Conservation (phyloP, 1,140 invertebrate genomes). For the Lepidurus apus region DNA sequence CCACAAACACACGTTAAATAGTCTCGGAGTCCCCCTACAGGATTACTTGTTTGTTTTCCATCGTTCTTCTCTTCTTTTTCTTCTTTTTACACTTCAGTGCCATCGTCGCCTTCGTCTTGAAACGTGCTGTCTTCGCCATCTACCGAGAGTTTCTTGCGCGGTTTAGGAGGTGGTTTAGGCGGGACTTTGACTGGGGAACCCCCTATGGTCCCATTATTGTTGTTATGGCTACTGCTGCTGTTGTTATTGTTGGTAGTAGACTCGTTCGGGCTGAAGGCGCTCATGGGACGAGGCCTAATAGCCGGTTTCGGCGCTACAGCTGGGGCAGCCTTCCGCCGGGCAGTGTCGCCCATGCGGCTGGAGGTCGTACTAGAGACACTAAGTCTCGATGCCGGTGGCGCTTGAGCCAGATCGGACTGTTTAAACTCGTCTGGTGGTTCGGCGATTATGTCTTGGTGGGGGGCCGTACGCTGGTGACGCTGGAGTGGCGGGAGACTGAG, state of each 20-base stretch:
- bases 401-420: constrained; percentile 28
- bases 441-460: constrained; percentile 32
- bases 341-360: constrained; percentile 26
- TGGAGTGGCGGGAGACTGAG: background rate
- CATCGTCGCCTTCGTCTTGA: constrained; percentile 31
- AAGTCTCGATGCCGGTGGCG: background rate
- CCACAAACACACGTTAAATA: background rate
- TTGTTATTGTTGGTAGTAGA: background rate
- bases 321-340: constrained; percentile 26
- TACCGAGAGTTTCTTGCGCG: constrained; percentile 36
- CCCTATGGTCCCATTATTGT: background rate
- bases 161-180: constrained; percentile 43
- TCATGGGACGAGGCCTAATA: constrained; percentile 31
- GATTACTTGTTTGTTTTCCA: background rate
- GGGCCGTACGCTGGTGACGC: background rate
- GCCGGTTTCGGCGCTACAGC: constrained; percentile 31
- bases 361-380: constrained; percentile 27
- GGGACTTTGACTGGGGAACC: constrained; percentile 39
- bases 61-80: no score
- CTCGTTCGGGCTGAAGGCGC: constrained; percentile 34
- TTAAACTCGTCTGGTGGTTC: constrained; percentile 31
- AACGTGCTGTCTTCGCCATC: constrained; percentile 17
- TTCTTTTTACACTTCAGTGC: constrained; percentile 30
- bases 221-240: no score
- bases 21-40: background rate